Evolutionary conservation across 2,888 invertebrate species (phyloP), one percentile per base, ranked within the genome.

Genomic region (Limnephilus rhombicus): DNA sequence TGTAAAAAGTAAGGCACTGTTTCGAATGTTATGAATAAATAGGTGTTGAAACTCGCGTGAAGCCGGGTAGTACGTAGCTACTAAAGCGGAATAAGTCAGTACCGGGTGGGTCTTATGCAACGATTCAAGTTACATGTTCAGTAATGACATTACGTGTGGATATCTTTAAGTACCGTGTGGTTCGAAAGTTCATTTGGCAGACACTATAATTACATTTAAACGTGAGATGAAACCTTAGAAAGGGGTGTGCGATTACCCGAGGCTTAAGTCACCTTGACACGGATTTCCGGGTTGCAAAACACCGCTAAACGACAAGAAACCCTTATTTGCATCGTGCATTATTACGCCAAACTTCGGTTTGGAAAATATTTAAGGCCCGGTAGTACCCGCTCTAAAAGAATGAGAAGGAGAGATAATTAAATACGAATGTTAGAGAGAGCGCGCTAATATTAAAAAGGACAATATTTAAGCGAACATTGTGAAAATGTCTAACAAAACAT

Each of bases 201-300:
- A 83, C 37, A 83, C 83, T 45, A 86, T 86, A 86, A 86, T 86
- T 86, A 86, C 85, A 86, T 86, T 86, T 86, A 86, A 45, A 86
- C 85, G 85, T 86, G 41, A 86, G 45, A 41, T 37, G 85, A 86
- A 86, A 41, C 85, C 85, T n/a, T 86, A 86, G 41, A 86, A 86
- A 41, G 85, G 83, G 83, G 83, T 83, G 83, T 37, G 83, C 34
- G 83, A 83, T 83, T 83, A 83, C 34, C 37, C 0, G 34, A 37
- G 83, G 83, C 83, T 83, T 83, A 83, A 37, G 34, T 41, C 34
- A 83, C 83, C 37, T 89, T 37, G 91, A 83, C 83, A 83, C 34
- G 83, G 34, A 83, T 83, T 83, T 83, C 34, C 24, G 41, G 85
- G 86, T 41, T 86, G 85, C 31, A 80, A 86, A 87, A 37, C 80